Conservation (phyloP, 2,797 vertebrate genomes). For the Neopelma chrysocephalum region DNA sequence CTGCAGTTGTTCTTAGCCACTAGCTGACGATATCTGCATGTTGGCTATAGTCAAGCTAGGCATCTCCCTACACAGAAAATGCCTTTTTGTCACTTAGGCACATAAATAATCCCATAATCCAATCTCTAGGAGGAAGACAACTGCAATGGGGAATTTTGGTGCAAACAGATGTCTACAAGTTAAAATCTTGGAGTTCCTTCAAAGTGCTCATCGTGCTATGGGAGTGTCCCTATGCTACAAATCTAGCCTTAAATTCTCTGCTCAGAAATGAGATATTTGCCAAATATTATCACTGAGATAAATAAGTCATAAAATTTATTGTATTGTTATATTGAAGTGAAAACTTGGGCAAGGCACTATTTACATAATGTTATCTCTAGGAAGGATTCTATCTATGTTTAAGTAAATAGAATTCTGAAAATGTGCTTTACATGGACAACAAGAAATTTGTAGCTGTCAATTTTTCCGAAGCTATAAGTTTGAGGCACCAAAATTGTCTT, state of each 20-base stretch:
- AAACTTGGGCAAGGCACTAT: not conserved
- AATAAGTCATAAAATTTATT: not conserved
- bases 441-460: not conserved
- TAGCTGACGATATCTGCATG: not conserved
- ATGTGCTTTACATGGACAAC: not conserved
- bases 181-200: not conserved
- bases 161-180: not conserved
- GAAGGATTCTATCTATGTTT: not conserved
- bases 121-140: not conserved
- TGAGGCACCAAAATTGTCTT: not conserved
- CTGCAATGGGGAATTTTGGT: not conserved
- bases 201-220: fast-evolving
- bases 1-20: not conserved
- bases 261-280: not conserved
- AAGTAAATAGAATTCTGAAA: not conserved
- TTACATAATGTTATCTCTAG: not conserved
- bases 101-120: not conserved
- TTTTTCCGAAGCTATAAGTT: not conserved
- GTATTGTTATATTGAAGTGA: not conserved
- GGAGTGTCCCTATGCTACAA: not conserved
- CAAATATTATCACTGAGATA: not conserved
- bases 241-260: not conserved
- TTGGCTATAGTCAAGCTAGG: not conserved
- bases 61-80: not conserved
- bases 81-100: not conserved